Evolutionary conservation across 2,797 vertebrate genomes (phyloP).

Genomic region (Anomalospiza imberbis): DNA sequence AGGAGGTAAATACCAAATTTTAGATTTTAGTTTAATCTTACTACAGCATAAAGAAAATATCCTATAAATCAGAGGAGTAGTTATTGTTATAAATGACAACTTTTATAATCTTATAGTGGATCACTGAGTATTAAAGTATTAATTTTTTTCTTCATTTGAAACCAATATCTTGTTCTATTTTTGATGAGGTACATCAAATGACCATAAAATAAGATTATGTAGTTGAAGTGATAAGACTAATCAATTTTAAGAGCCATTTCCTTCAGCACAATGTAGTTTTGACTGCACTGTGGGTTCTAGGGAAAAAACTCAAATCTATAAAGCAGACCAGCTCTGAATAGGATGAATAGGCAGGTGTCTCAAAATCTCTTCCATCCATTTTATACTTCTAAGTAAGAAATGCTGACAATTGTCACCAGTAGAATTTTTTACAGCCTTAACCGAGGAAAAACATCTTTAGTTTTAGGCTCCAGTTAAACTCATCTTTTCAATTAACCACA

Average conservation of each 20-base stretch:
- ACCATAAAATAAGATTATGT: background rate
- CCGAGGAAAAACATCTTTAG: background rate
- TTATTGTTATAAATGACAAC: background rate
- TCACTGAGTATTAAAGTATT: constrained; percentile 17
- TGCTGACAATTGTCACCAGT: background rate
- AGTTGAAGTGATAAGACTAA: background rate
- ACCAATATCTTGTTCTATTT: background rate
- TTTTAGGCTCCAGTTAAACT: background rate
- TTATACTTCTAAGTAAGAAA: background rate
- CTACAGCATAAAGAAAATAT: background rate
- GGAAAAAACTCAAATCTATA: background rate
- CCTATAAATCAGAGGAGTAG: background rate
- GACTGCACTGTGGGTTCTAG: background rate
- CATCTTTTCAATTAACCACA: background rate
- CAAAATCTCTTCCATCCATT: background rate
- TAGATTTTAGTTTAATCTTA: constrained; percentile 25
- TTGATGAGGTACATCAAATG: background rate
- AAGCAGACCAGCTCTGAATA: background rate
- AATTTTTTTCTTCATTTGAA: constrained; percentile 1
- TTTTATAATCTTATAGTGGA: background rate
- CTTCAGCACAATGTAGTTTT: background rate
- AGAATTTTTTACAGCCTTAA: background rate
- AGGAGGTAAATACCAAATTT: background rate
- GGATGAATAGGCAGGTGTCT: background rate
- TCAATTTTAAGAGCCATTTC: background rate